Base-by-base conservation (phyloP, 2,113 vertebrate species). In the Grantiella picta region DNA sequence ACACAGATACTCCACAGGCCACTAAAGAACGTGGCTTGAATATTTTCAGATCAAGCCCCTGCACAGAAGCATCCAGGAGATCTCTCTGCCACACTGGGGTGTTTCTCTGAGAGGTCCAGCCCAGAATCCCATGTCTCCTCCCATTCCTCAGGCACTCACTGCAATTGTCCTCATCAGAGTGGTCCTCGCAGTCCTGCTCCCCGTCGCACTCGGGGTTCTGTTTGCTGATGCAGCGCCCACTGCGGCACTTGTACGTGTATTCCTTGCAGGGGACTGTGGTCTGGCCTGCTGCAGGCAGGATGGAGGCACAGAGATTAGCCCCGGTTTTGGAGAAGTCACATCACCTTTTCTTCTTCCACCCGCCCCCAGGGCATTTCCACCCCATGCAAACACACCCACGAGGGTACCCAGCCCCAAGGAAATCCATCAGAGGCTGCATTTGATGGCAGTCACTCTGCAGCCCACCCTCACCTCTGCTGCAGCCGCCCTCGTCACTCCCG, bases 151-250 rank as follows among this genome's bases (percentile, higher is more conserved):
- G 44, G 38, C 7, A 89, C 98, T 89, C 97, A 99, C 99, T 94
- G 27, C 99, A 99, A 85, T 97, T 92, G 20, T 96, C 95, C 96
- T 99, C 99, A 0, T 99, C 99, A 0, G 99, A 99, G 35, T 97
- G 97, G 3, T 99, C 99, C 0, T 95, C 91, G 1, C 99, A 99
- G 97, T 99, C 99, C 15, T 2, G 4, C 31, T 60, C 76, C 20
- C 98, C 98, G 0, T 99, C 99, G 7, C 99, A 99, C 71, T 99
- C 98, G 0, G 99, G 99, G 96, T 99, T 99, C 83, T 96, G 91
- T 94, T 99, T 99, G 94, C 36, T 98, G 94, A 99, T 54, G 80
- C 99, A 99, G 44, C 7, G 70, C 6, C 97, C 96, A 5, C 96
- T 97, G 31, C 96, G 97, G 92, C 99, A 99, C 64, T 86, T 98